Conservation (phyloP, 2,113 vertebrate genomes). For the Pithys albifrons region DNA sequence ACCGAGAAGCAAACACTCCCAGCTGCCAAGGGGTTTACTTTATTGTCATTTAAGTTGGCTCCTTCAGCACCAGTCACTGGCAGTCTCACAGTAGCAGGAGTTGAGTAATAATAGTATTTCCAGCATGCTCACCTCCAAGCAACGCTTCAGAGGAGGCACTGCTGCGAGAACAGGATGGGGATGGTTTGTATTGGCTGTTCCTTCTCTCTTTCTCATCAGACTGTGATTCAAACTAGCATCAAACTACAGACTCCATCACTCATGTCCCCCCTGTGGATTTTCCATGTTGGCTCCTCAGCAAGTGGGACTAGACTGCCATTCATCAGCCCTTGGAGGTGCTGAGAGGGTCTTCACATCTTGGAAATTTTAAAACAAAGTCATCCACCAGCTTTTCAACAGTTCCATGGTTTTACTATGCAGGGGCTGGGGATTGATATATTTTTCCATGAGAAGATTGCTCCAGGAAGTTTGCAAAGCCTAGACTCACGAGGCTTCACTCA, state of each 20-base stretch:
- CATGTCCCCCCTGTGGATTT: conserved; percentile 60
- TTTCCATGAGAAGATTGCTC: conserved; percentile 19
- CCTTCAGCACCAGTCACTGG: conserved; percentile 47
- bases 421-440: not conserved
- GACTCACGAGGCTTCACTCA: not conserved
- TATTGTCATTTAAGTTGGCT: conserved; percentile 78
- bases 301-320: conserved; percentile 50
- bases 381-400: conserved; percentile 34
- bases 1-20: conserved; percentile 34
- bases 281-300: conserved; percentile 67
- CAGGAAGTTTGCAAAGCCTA: conserved; percentile 4
- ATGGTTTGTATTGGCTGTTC: conserved; percentile 71
- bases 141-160: conserved; percentile 32
- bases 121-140: conserved; percentile 64
- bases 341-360: conserved; percentile 61
- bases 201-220: conserved; percentile 58
- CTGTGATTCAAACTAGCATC: conserved; percentile 53
- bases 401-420: not conserved
- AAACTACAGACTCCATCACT: conserved; percentile 42
- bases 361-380: conserved; percentile 55
- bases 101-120: conserved; percentile 72
- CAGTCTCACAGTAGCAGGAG: conserved; percentile 57
- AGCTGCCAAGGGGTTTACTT: conserved; percentile 74
- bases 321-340: conserved; percentile 19
- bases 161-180: conserved; percentile 66